Evolutionary conservation across 2,888 invertebrate species (phyloP).

Genomic region (Cheilosia pagana): DNA sequence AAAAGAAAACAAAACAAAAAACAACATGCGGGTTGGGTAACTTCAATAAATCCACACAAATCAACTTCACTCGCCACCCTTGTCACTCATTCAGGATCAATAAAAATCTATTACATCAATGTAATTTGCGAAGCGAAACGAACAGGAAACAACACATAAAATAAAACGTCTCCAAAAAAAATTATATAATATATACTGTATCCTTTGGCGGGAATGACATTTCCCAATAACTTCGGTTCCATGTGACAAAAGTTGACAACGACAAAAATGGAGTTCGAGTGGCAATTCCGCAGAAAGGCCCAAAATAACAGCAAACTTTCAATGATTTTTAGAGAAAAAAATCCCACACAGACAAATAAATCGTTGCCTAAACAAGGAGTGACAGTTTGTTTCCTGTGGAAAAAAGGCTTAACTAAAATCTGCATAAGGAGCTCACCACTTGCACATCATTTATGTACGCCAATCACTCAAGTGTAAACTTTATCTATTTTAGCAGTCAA

Average conservation of each 20-base stretch:
- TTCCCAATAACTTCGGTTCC: conserved; percentile 63
- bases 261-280: conserved; percentile 18
- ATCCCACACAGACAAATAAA: conserved; percentile 45
- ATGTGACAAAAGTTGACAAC: conserved; percentile 68
- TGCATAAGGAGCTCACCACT: conserved; percentile 44
- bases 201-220: conserved; percentile 61
- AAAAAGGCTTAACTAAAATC: conserved; percentile 20
- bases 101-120: conserved; percentile 72
- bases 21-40: conserved; percentile 31
- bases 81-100: conserved; percentile 70
- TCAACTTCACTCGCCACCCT: conserved; percentile 49
- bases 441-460: conserved; percentile 2
- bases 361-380: conserved; percentile 50
- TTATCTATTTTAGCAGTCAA: conserved; percentile 33
- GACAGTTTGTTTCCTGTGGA: conserved; percentile 25
- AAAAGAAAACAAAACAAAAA: conserved; percentile 17
- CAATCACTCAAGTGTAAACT: conserved; percentile 48
- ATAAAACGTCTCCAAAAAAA: conserved; percentile 48
- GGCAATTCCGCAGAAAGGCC: conserved; percentile 6
- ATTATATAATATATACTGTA: conserved; percentile 49
- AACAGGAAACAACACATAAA: conserved; percentile 39
- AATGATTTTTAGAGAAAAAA: conserved; percentile 37
- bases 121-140: conserved; percentile 54
- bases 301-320: conserved; percentile 45
- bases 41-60: conserved; percentile 65